phyloP scores from a whole-genome alignment of 2,888 invertebrate species.

The Microctonus brassicae region DNA sequence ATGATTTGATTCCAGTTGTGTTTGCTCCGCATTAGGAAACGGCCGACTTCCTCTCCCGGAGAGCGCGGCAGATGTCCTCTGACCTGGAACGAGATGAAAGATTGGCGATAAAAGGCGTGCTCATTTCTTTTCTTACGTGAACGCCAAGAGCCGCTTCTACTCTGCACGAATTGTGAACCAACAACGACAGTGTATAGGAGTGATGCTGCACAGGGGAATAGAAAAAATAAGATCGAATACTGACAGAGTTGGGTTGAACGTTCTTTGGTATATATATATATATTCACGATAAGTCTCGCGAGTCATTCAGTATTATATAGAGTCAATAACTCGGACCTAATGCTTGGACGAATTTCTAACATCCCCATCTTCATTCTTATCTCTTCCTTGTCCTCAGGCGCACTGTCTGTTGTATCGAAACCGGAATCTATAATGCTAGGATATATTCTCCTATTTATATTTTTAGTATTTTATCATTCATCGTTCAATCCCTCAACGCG shows the following conservation, averaged over 20 bases:
- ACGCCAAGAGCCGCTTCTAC: constrained; percentile 19
- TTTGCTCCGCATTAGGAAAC: constrained; percentile 57
- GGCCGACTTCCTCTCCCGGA: constrained; percentile 49
- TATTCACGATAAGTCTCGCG: neutral
- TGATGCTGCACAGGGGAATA: neutral
- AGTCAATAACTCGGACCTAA: neutral
- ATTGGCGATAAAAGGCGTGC: constrained; percentile 47
- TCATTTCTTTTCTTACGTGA: constrained; percentile 29
- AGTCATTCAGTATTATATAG: constrained; percentile 14
- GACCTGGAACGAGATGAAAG: constrained; percentile 58
- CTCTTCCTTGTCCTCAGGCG: constrained; percentile 25
- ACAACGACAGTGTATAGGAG: constrained; percentile 6
- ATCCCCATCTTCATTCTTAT: constrained; percentile 20
- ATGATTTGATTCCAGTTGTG: constrained; percentile 55
- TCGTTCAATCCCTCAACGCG: constrained; percentile 24
- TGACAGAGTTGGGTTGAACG: neutral
- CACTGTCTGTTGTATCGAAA: constrained; percentile 26
- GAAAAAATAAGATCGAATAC: neutral
- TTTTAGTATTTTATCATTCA: constrained; percentile 25
- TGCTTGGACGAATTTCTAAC: constrained; percentile 27
- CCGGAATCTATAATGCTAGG: constrained; percentile 36
- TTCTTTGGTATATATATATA: neutral
- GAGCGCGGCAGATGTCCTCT: constrained; percentile 51
- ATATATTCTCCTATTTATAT: constrained; percentile 17
- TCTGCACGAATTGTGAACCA: constrained; percentile 29